A percentile compares a stretch with the other conserved stretches of the same genome.
Conservation (phyloP, 92 coral and sea anemone species). For the Blastomussa wellsi region DNA sequence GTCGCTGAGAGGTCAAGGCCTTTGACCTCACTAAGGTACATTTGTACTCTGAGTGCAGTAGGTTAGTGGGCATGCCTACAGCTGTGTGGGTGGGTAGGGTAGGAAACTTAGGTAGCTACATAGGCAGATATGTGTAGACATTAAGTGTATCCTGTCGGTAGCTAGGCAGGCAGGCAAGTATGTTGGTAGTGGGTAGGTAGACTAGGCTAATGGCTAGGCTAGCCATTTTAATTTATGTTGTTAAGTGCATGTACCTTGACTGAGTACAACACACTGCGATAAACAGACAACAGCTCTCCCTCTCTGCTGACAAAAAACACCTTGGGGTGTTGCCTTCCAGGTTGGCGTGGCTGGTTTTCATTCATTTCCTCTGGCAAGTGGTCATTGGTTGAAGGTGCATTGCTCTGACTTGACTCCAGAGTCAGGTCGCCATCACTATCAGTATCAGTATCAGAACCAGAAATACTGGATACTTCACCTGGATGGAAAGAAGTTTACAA, state of each 20-base stretch:
- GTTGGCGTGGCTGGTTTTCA: slow-evolving; percentile 8
- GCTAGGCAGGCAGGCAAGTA: neutral
- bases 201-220: too few species aligned
- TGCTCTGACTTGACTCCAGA: slow-evolving; percentile 42
- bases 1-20: too few species aligned
- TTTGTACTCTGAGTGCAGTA: too few species aligned
- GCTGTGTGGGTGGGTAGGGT: neutral
- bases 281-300: slow-evolving; percentile 73
- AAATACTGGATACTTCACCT: slow-evolving; percentile 97
- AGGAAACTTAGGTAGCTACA: neutral
- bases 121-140: neutral
- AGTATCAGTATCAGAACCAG: slow-evolving; percentile 83
- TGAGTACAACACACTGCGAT: slow-evolving; percentile 71
- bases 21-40: too few species aligned
- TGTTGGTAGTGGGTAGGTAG: neutral
- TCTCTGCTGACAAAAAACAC: slow-evolving; percentile 68
- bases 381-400: neutral
- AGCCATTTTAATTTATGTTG: too few species aligned
- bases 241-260: slow-evolving; percentile 51
- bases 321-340: slow-evolving; percentile 73
- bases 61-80: too few species aligned
- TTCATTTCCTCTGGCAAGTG: neutral
- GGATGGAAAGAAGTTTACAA: neutral
- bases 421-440: slow-evolving; percentile 67
- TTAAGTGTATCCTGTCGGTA: too few species aligned